phyloP scores from a whole-genome alignment of 2,113 vertebrate species.

The Circaetus gallicus region DNA sequence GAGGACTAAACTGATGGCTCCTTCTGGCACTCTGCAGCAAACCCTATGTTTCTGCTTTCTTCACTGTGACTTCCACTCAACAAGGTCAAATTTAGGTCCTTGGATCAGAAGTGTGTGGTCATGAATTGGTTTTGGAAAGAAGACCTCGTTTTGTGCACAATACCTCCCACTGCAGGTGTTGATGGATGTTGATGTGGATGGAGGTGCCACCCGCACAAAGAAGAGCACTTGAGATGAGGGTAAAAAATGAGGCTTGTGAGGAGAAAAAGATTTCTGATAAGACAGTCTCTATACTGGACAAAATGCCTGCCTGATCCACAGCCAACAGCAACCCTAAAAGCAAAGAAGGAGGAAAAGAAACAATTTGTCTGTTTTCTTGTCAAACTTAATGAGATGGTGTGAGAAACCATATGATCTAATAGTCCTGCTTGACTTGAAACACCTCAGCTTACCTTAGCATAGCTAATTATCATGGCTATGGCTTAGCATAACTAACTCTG shows the following conservation, averaged over 20 bases:
- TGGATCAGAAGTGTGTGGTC: rapidly evolving
- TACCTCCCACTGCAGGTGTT: neutral
- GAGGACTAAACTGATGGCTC: neutral
- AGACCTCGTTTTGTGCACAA: neutral
- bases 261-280: neutral
- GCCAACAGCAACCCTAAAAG: neutral
- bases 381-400: neutral
- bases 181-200: neutral
- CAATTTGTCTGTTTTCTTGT: neutral
- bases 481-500: neutral
- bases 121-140: neutral
- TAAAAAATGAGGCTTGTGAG: neutral
- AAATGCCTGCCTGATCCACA: neutral
- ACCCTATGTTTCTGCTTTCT: neutral
- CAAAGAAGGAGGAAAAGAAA: neutral
- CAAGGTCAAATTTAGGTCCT: neutral
- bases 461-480: neutral
- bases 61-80: neutral
- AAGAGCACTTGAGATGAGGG: neutral
- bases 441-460: neutral
- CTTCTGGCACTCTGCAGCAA: neutral
- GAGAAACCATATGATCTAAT: neutral
- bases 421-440: neutral
- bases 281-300: neutral
- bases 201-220: neutral